Evolutionary conservation across 1,140 invertebrate genomes (phyloP).

Genomic region (Diorhabda carinulata): DNA sequence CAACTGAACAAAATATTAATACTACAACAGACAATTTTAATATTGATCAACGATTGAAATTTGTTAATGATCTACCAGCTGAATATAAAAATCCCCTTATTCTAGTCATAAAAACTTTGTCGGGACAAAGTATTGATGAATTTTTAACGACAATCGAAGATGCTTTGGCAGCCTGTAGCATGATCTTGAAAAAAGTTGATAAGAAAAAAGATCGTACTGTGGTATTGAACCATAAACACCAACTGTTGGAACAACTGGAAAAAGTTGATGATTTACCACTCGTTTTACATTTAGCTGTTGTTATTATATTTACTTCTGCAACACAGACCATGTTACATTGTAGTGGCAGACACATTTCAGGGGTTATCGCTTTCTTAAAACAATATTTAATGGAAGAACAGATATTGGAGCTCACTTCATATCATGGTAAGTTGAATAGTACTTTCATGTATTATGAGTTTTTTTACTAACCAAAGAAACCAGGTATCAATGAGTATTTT

Average conservation of each 20-base stretch:
- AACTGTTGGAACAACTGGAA: slow-evolving; percentile 73
- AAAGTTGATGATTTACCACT: slow-evolving; percentile 73
- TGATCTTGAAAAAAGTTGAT: slow-evolving; percentile 83
- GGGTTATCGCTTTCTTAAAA: slow-evolving; percentile 71
- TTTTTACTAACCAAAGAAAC: no score
- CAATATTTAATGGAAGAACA: slow-evolving; percentile 62
- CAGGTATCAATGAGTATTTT: no score
- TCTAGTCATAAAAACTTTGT: slow-evolving; percentile 61
- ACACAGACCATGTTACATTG: slow-evolving; percentile 83
- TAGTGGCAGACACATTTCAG: slow-evolving; percentile 85
- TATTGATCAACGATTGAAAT: slow-evolving; percentile 64
- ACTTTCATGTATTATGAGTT: neutral
- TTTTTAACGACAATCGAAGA: slow-evolving; percentile 72
- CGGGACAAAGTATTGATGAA: slow-evolving; percentile 65
- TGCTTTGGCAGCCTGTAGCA: slow-evolving; percentile 69
- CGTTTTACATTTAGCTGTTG: slow-evolving; percentile 73
- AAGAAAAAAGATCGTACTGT: slow-evolving; percentile 80
- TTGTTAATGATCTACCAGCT: slow-evolving; percentile 61
- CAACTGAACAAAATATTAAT: slow-evolving; percentile 61
- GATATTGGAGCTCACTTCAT: slow-evolving; percentile 59
- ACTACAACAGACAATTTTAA: slow-evolving; percentile 55
- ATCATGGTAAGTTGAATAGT: slow-evolving; percentile 63
- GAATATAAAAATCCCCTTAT: slow-evolving; percentile 61
- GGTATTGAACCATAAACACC: slow-evolving; percentile 73
- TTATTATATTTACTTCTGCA: slow-evolving; percentile 77